Evolutionary conservation across 2,888 invertebrate species (phyloP), one percentile per base, ranked within the genome.

Genomic region (Pteria penguin): DNA sequence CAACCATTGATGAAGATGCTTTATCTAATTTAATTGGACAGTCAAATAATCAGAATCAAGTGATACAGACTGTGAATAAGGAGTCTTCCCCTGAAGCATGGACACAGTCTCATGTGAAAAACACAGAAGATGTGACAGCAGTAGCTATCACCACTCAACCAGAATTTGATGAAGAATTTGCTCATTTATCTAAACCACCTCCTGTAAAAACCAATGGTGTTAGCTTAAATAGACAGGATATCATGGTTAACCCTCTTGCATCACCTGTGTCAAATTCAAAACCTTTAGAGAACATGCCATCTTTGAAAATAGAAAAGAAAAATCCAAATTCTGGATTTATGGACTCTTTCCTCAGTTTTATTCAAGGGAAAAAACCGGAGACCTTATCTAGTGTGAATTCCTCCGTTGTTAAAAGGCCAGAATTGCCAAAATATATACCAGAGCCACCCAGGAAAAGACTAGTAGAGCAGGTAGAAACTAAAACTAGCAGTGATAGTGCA

Each of bases 291-390:
- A 74, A 27, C 69, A 32, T 63, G 32, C 27, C 63, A 22, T 24
- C 24, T 31, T 36, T 32, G 27, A 63, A 57, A 36, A 58, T 55
- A n/a, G 60, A 57, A 58, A 69, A 69, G 36, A 81, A 78, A 68
- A 81, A 82, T 60, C 78, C 83, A 32, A 78, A 75, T 58, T 80
- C 80, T 4, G 82, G 81, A 5, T 91, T 90, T 75, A 87, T 90
- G 79, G 86, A 85, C 65, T 89, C 88, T 11, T 91, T 88, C 72
- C 78, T 91, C 29, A 89, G 85, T 77, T 91, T 90, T 77, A 74
- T 91, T 31, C 87, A 89, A 80, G 91, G 91, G 18, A 87, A 90
- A 69, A 90, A 90, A 69, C 88, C 86, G 52, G 91, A 91, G 78
- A 91, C 91, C 4, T 78, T 91, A 61, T 89, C 90, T 4, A 89